Conservation (phyloP, 2,113 vertebrate species). For the Pangasianodon gigas region DNA sequence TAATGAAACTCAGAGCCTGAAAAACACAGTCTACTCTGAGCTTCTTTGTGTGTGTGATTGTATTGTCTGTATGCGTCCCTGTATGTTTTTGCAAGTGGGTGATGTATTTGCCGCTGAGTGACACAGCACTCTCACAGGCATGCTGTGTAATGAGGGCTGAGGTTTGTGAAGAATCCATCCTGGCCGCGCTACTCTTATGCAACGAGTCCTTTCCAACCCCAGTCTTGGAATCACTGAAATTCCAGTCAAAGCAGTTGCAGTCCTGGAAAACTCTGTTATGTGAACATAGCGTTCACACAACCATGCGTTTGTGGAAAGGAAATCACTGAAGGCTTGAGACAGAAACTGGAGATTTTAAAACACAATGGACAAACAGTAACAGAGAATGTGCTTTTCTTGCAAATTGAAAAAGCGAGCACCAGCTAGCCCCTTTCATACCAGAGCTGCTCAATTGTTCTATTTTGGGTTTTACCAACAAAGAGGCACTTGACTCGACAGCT, state of each 20-base stretch:
- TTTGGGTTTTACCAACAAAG: conserved; percentile 57
- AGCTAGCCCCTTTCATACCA: conserved; percentile 45
- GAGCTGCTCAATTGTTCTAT: conserved; percentile 52
- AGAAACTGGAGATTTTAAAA: conserved; percentile 19
- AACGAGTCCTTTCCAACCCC: background rate
- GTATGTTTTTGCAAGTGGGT: background rate
- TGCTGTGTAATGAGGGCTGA: background rate
- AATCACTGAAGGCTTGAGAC: background rate
- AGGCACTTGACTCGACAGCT: conserved; percentile 37
- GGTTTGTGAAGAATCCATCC: background rate
- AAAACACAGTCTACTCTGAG: background rate
- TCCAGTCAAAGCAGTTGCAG: conserved; percentile 15
- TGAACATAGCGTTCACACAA: conserved; percentile 7
- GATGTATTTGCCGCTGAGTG: conserved; percentile 23
- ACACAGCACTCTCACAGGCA: background rate
- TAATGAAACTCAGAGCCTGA: background rate
- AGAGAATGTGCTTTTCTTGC: conserved; percentile 45
- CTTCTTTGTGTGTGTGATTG: background rate
- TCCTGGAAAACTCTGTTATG: conserved; percentile 26
- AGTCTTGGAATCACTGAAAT: background rate
- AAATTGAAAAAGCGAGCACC: conserved; percentile 34
- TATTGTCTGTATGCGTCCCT: background rate
- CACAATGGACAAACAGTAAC: conserved; percentile 13
- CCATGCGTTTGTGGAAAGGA: background rate
- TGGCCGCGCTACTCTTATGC: background rate